Evolutionary conservation across 1,140 invertebrate species (phyloP).

Genomic region (Bradysia coprophila): DNA sequence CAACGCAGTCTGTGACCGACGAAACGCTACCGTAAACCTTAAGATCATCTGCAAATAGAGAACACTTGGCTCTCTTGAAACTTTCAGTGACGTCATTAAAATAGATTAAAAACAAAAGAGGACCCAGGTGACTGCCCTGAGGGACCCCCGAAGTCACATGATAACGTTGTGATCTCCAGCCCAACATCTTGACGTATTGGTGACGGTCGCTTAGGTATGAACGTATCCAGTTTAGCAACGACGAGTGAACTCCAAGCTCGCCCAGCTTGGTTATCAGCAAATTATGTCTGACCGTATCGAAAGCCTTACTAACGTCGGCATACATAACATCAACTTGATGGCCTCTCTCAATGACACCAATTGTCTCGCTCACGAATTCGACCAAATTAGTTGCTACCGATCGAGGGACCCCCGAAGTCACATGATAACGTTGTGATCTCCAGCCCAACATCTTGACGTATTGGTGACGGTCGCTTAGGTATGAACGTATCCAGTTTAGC

Average conservation of each 20-base stretch:
- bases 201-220: background rate
- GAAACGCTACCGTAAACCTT: too few species aligned
- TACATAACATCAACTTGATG: conserved; percentile 6
- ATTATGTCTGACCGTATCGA: conserved; percentile 7
- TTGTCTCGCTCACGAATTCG: too few species aligned
- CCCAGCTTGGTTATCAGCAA: conserved; percentile 3
- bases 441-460: background rate
- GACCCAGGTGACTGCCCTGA: conserved; percentile 1
- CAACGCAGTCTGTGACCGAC: too few species aligned
- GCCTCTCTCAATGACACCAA: too few species aligned
- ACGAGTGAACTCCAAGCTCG: background rate
- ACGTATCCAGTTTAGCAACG: background rate
- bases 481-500: background rate
- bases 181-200: background rate
- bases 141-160: conserved; percentile 5
- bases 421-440: background rate
- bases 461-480: background rate
- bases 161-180: background rate
- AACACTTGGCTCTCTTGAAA: too few species aligned
- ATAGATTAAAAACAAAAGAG: background rate
- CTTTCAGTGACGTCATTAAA: too few species aligned
- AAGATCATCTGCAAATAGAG: too few species aligned
- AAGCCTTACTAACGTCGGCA: conserved; percentile 6
- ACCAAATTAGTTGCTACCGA: too few species aligned
- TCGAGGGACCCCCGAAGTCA: conserved; percentile 5